These are phyloP conservation scores for Corbicula japonica DNA, from an alignment of 2,888 invertebrate species.

Conservation along the genomic window DNA sequence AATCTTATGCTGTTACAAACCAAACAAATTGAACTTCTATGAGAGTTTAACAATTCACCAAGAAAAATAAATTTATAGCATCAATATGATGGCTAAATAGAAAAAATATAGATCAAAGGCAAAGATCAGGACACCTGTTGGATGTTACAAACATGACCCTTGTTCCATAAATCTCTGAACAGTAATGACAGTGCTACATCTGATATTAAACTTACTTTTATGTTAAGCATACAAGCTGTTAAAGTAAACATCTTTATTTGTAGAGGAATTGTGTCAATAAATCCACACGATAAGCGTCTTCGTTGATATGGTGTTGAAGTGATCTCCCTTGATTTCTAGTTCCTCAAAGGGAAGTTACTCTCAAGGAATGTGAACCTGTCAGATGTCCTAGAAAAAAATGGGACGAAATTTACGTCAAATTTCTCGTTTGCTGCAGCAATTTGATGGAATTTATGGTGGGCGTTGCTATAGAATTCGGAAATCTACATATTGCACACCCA, in stretches of 20 bases:
- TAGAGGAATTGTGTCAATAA: conserved; percentile 34
- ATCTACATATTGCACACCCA: conserved; percentile 18
- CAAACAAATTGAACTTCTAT: too few species aligned
- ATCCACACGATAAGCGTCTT: conserved; percentile 29
- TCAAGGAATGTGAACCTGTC: background rate
- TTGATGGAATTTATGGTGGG: background rate
- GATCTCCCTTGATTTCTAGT: conserved; percentile 44
- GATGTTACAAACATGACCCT: too few species aligned
- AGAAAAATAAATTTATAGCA: too few species aligned
- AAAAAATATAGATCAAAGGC: too few species aligned
- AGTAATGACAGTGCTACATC: too few species aligned
- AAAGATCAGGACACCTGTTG: too few species aligned
- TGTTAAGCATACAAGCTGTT: background rate
- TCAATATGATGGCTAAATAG: too few species aligned
- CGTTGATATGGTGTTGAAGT: conserved; percentile 63
- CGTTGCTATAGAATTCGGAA: background rate
- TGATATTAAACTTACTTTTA: too few species aligned
- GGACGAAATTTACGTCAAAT: conserved; percentile 20
- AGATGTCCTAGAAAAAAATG: conserved; percentile 28
- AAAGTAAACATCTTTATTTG: conserved; percentile 31
- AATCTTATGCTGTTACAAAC: too few species aligned
- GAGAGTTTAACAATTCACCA: too few species aligned
- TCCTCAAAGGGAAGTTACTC: conserved; percentile 50
- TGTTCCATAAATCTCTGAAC: too few species aligned
- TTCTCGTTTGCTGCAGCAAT: conserved; percentile 6